Percentiles rank a stretch among this genome's conserved stretches.
These are phyloP conservation scores for Sus cebifrons DNA, from an alignment of 2,797 vertebrate genomes.

Conservation along the genomic window DNA sequence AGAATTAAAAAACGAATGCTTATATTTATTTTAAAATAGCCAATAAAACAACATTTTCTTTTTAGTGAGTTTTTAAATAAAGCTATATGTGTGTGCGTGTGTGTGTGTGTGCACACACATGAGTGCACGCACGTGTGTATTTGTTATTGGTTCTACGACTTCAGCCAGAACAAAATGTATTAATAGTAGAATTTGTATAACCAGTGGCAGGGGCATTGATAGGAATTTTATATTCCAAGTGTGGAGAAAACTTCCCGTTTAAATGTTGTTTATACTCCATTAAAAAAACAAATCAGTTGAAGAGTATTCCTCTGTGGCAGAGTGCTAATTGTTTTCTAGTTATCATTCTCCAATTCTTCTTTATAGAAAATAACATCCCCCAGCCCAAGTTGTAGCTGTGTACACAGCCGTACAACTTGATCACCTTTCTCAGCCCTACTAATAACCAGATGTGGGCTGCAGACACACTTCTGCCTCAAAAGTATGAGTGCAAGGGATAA, in stretches of 20 bases:
- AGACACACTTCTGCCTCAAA: background rate
- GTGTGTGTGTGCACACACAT: too few relatives aligned
- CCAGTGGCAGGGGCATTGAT: background rate
- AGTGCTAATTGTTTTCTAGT: background rate
- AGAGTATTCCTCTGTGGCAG: background rate
- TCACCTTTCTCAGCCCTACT: background rate
- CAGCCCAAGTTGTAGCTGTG: background rate
- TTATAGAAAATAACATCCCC: background rate
- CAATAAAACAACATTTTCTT: constrained; percentile 32
- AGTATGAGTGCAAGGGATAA: background rate
- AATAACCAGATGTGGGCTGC: background rate
- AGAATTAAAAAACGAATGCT: constrained; percentile 44
- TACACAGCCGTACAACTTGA: background rate
- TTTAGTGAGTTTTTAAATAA: constrained; percentile 32
- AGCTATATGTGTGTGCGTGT: background rate
- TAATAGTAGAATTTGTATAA: background rate
- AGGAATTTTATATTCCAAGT: background rate
- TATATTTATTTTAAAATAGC: constrained; percentile 60
- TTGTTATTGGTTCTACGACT: background rate
- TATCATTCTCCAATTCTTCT: background rate
- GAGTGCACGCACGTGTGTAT: background rate
- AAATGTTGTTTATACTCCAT: background rate
- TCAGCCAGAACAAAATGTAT: constrained; percentile 12
- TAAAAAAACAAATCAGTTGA: background rate
- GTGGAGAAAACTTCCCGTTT: background rate